Base-by-base conservation (phyloP, 2,797 vertebrate species). In the Tenualosa thibaudeaui region DNA sequence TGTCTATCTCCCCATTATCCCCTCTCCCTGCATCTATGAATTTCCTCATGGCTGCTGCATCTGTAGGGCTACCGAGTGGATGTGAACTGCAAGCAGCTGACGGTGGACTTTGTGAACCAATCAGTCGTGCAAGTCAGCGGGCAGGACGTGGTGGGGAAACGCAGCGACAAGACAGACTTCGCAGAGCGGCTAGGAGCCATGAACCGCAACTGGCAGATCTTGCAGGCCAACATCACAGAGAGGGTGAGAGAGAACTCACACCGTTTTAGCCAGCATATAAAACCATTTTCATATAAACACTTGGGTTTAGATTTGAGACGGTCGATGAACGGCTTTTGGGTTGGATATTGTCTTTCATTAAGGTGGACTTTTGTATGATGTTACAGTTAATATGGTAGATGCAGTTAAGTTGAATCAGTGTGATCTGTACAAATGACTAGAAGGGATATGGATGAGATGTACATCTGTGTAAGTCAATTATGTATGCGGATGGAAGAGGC, bases 41-140 rank as follows among this genome's bases (percentile, higher is more conserved):
- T 56, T 15, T 22, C 56, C 19, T 6, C 56, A 58, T 58, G 3
- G 68, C 62, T 12, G 17, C 68, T 75, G 68, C 51, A 99, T 46
- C 24, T 68, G 62, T 37, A 99, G 98, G 98, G 98, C 86, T 99
- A 98, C 93, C 96, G 95, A 89, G 98, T 99, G 81, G 98, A 99
- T 89, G 91, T 99, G 88, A 97, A 96, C 87, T 99, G 98, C 89
- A 99, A 99, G 88, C 98, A 99, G 90, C 85, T 99, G 93, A 99
- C 97, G 0, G 98, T 99, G 1, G 98, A 99, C 90, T 99, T 99
- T 89, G 98, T 99, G 84, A 99, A 99, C 90, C 98, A 99, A 89
- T 99, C 98, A 0, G 98, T 99, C 90, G 95, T 99, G 43, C 98
- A 99, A 84, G 99, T 99, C 91, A 99, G 97, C 93, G 97, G 96